A percentile compares a stretch with the other conserved stretches of the same genome.
These are phyloP conservation scores for Enteromius argenteus DNA, from an alignment of 2,797 vertebrate genomes.

Conservation along the genomic window DNA sequence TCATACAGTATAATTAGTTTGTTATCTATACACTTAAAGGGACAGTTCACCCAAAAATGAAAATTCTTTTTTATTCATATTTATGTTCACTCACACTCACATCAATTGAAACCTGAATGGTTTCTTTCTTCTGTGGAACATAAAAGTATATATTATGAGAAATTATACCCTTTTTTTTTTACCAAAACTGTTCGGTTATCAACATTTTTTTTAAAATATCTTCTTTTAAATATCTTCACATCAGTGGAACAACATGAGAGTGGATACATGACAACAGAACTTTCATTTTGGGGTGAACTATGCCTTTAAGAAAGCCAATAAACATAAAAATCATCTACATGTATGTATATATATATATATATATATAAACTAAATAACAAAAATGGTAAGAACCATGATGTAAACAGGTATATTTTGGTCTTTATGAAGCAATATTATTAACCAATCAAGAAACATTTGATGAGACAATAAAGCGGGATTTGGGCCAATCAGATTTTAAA, in stretches of 20 bases:
- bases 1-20: background rate
- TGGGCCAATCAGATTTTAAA: background rate
- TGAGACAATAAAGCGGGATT: background rate
- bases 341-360: background rate
- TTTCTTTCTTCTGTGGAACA: background rate
- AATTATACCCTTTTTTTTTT: background rate
- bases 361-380: background rate
- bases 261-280: background rate
- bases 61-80: background rate
- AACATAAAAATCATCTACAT: background rate
- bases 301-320: background rate
- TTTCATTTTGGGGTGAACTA: background rate
- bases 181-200: background rate
- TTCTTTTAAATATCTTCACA: background rate
- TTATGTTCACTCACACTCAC: background rate
- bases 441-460: background rate
- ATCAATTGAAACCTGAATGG: background rate
- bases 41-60: background rate
- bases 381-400: background rate
- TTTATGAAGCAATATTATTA: background rate
- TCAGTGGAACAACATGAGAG: background rate
- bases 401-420: background rate
- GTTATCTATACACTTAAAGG: background rate
- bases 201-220: background rate
- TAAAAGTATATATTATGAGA: background rate